These are phyloP conservation scores for Lithophane socia DNA, from an alignment of 2,888 invertebrate species.

Conservation along the genomic window DNA sequence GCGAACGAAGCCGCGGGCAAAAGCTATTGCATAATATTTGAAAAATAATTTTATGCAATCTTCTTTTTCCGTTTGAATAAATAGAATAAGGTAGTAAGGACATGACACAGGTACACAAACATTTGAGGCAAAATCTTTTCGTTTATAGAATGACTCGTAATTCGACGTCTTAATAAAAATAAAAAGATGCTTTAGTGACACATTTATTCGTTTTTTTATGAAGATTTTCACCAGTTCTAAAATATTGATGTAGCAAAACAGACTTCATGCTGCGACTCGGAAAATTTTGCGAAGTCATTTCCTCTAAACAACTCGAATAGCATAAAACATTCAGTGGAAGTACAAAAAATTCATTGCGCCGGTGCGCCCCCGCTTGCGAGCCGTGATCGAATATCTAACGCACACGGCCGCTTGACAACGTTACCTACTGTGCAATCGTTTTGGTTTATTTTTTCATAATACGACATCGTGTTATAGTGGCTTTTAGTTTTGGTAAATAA, in stretches of 20 bases:
- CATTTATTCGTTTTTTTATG: too few relatives aligned
- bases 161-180: too few relatives aligned
- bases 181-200: too few relatives aligned
- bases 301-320: slow-evolving; percentile 70
- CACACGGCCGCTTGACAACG: slow-evolving; percentile 56
- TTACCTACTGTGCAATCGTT: slow-evolving; percentile 44
- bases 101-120: too few relatives aligned
- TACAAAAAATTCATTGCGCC: slow-evolving; percentile 74
- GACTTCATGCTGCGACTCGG: slow-evolving; percentile 23
- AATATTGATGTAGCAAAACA: slow-evolving; percentile 14
- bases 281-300: slow-evolving; percentile 58
- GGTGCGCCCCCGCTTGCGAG: slow-evolving; percentile 64
- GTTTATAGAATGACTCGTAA: too few relatives aligned
- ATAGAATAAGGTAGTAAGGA: too few relatives aligned
- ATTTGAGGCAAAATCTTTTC: too few relatives aligned
- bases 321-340: slow-evolving; percentile 73
- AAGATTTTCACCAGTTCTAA: too few relatives aligned
- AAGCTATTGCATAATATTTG: too few relatives aligned
- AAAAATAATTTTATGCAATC: too few relatives aligned
- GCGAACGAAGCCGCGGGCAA: too few relatives aligned
- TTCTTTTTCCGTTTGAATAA: too few relatives aligned
- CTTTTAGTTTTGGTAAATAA: background rate
- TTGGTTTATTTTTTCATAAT: slow-evolving; percentile 18
- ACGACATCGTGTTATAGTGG: background rate
- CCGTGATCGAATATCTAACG: slow-evolving; percentile 71